These are phyloP conservation scores for Formica selysi DNA, from an alignment of 1,140 invertebrate genomes.

Conservation along the genomic window DNA sequence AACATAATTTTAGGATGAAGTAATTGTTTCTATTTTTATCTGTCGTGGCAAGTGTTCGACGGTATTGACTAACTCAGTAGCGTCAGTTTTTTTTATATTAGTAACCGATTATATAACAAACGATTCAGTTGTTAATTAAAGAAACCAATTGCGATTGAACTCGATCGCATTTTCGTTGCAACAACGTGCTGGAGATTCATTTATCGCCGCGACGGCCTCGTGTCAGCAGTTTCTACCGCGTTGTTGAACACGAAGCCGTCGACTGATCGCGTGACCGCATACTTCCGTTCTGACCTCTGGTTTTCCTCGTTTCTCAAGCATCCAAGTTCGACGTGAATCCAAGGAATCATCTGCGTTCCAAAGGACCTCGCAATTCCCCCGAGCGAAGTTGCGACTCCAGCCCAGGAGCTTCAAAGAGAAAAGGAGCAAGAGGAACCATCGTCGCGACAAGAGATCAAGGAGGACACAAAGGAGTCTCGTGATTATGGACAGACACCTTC, in stretches of 20 bases:
- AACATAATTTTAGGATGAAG: background rate
- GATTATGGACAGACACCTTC: conserved; percentile 41
- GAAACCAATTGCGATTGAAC: conserved; percentile 1
- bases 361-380: background rate
- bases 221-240: background rate
- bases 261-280: background rate
- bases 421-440: background rate
- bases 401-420: background rate
- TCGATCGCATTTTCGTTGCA: background rate
- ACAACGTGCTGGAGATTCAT: background rate
- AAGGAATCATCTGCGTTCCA: background rate
- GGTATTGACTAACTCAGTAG: background rate
- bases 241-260: conserved; percentile 13
- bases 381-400: background rate
- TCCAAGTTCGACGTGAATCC: conserved; percentile 16
- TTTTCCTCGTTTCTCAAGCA: conserved; percentile 28
- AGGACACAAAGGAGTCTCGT: background rate
- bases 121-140: conserved; percentile 40
- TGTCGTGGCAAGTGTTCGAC: background rate
- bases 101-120: background rate
- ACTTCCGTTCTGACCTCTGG: background rate
- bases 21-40: conserved; percentile 24
- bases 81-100: conserved; percentile 2
- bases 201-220: background rate
- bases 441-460: background rate